Evolutionary conservation across 2,888 invertebrate species (phyloP), one percentile per base, ranked within the genome.

Genomic region (Trichopria drosophilae): DNA sequence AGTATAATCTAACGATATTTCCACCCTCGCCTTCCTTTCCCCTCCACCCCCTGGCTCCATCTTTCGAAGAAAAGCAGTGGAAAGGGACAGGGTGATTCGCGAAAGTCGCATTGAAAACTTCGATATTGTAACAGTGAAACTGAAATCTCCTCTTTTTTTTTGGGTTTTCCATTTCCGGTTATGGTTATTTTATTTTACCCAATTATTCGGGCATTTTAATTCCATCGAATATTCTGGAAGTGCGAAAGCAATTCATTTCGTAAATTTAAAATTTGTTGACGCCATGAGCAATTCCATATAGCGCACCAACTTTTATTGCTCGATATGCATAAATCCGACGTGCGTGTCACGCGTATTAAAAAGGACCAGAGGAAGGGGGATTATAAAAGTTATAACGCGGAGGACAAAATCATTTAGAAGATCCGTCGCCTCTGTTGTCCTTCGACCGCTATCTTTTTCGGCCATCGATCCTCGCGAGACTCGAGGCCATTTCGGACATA

Each of bases 1-100:
- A 64, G 65, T 65, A 67, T 67, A 67, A 68, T 67, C 65, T 63
- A 64, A 69, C 68, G 65, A 61, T 66, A 65, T 64, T 63, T 63
- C 62, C 58, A 63, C 64, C 58, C 24, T 45, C 48, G 37, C 22
- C 23, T 16, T 45, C 22, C 50, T 37, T 36, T 15, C 7, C 34
- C 42, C 26, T 35, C 37, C 12, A 16, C 35, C 19, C 36, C 12
- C 19, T 36, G 15, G 28, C 36, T 45, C 34, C 45, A 18, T 35
- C 34, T 44, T 39, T 31, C 50, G 24, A 24, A 24, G 24, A 24
- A 24, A 24, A 20, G n/a, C n/a, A 37, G 46, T 7, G 24, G 24
- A 13, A 20, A 13, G 10, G 20, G 13, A 29, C 6, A n/a, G n/a
- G n/a, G n/a, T n/a, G n/a, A n/a, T n/a, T n/a, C n/a, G n/a, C n/a